Evolutionary conservation across 2,113 vertebrate species (phyloP), one percentile per base, ranked within the genome.

Genomic region (Trichomycterus rosablanca): DNA sequence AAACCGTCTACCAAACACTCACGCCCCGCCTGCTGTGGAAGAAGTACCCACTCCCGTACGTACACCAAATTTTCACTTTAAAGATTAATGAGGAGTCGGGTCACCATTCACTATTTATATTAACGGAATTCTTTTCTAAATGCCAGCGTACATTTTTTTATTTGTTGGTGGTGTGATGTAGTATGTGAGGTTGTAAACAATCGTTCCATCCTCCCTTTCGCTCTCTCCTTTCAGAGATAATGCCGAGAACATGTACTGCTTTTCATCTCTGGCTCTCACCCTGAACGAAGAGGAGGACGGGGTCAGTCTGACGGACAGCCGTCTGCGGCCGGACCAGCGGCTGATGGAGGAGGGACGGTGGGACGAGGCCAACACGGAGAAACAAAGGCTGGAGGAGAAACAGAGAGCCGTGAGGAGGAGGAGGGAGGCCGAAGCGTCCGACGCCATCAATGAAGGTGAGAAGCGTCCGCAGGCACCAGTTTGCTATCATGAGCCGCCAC

Each of bases 191-290:
- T n/a, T n/a, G n/a, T n/a, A n/a, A n/a, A n/a, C n/a, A n/a, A n/a
- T n/a, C n/a, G n/a, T n/a, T 14, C 14, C 2, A 30, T 16, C 56
- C 3, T 6, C 3, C 40, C 26, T 8, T 32, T n/a, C 8, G 54
- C 5, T 35, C 2, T 16, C 16, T 51, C 3, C 10, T 39, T 0
- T 1, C 78, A 98, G 96, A 75, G 93, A 94, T 5, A 97, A 99
- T 0, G 92, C 96, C 0, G 95, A 98, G 83, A 96, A 97, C 84
- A 99, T 99, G 95, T 99, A 99, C 66, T 86, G 84, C 83, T 97
- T 99, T 86, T 98, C 96, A 0, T 81, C 89, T 39, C 86, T 99
- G 82, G 96, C 96, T 10, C 80, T 99, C 76, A 94, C 92, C 4
- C 85, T 99, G 54, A 99, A 99, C 0, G 96, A 99, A 80, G 73